Evolutionary conservation across 2,888 invertebrate species (phyloP), one percentile per base, ranked within the genome.

Genomic region (Drosophila mimetica): DNA sequence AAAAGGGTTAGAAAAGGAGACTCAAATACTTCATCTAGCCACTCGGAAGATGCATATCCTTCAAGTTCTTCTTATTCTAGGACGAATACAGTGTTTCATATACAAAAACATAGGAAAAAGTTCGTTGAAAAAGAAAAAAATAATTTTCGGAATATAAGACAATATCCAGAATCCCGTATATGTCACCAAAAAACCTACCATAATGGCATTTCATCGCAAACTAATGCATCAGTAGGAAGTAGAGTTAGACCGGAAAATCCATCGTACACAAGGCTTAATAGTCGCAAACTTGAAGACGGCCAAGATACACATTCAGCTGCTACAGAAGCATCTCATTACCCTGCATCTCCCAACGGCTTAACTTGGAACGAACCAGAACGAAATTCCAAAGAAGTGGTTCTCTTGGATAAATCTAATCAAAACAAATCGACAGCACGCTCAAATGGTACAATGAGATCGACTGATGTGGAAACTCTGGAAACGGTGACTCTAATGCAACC

Each of bases 401-500:
- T 22, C 11, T 11, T 41, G 13, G 14, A 9, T 37, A 18, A 9
- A 5, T 18, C 39, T 39, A 11, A 1, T 39, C 5, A 5, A 5
- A 39, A 11, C 11, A 39, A 39, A 39, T 11, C 11, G 0, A 39
- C 18, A 4, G 11, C 0, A 9, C 16, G 16, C 5, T 28, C 4
- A 9, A 32, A 22, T 18, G 37, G 6, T 7, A 25, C 25, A 1
- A n/a, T n/a, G 4, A 22, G 8, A n/a, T 14, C 14, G 6, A 44
- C 44, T 14, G 44, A 60, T 14, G 20, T 36, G 20, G 44, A 60
- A 11, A 20, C 37, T 1, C 42, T 42, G 9, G 8, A 42, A n/a
- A 42, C 42, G 5, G 41, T 51, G 1, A 63, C 63, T 11, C 11
- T 69, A 2, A 18, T 64, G 64, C 30, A 44, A 22, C 64, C 64